Evolutionary conservation across 2,888 invertebrate species (phyloP), one percentile per base, ranked within the genome.

Genomic region (Koerneria pararmatus): DNA sequence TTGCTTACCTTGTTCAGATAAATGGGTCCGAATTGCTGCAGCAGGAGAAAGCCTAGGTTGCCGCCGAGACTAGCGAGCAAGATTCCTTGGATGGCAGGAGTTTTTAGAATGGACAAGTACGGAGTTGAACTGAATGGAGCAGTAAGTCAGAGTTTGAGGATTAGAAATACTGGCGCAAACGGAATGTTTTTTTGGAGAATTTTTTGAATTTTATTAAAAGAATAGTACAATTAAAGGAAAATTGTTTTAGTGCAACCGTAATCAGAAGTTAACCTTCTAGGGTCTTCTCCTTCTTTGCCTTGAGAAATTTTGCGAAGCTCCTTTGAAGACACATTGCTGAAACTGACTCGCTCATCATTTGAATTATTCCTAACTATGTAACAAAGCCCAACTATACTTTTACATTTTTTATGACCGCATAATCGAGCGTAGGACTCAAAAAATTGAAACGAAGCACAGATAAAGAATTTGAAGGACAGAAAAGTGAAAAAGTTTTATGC

Each of bases 11-110:
- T 66, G n/a, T 72, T 71, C 56, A 75, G 67, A 61, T 74, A 76
- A 37, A 72, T 69, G 4, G 76, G 76, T 57, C 76, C 76, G 61
- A 74, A 76, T 8, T 73, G 65, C 0, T 73, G 58, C 22, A 76
- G 64, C 8, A 70, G 63, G 60, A 72, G 71, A 54, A 76, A 76
- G 11, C 74, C 76, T 19, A 76, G 56, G 22, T 72, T 73, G 22
- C 76, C 76, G 3, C 76, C 76, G 46, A 71, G 64, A 3, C 57
- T 54, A 2, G 71, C 66, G 11, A 68, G 60, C 69, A 66, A 69
- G 11, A 71, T 64, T 11, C 61, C 58, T 6, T 35, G 24, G 29
- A 67, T 34, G 32, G 63, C 58, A 6, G 68, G 65, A n/a, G 61
- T 56, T 2, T 53, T 66, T 51, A 57, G 48, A 31, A 70, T 65